These are phyloP conservation scores for Oreonectes daqikongensis DNA, from an alignment of 2,797 vertebrate genomes.

Conservation along the genomic window DNA sequence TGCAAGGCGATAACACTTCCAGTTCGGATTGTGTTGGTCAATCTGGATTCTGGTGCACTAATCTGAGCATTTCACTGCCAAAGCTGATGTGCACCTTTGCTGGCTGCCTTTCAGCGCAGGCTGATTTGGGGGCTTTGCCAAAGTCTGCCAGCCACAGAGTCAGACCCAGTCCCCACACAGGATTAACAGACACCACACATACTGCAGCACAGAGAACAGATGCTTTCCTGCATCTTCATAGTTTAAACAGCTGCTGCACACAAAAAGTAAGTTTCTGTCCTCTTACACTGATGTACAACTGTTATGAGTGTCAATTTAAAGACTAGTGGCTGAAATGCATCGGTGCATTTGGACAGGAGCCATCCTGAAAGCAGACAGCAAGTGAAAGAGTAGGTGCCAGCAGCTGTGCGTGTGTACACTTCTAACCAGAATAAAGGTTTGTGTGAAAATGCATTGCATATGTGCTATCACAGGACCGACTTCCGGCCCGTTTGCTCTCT, in stretches of 20 bases:
- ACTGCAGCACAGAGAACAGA: not conserved
- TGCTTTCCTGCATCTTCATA: not conserved
- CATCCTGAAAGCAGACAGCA: slow-evolving; percentile 8
- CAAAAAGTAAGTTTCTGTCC: slow-evolving; percentile 29
- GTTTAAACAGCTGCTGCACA: not conserved
- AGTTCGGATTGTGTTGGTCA: slow-evolving; percentile 7
- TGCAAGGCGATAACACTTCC: slow-evolving; percentile 25
- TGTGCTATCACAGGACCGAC: not conserved
- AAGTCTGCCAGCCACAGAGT: slow-evolving; percentile 16
- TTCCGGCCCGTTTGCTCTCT: not conserved
- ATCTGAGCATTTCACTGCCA: slow-evolving; percentile 40
- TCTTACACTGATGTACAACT: slow-evolving; percentile 7
- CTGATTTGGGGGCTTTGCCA: slow-evolving; percentile 7
- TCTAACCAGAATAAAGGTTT: not conserved
- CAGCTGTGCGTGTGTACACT: not conserved
- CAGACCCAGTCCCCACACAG: slow-evolving; percentile 15
- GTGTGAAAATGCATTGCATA: not conserved
- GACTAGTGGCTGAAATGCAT: slow-evolving; percentile 3
- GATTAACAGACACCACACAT: slow-evolving; percentile 30
- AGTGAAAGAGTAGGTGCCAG: not conserved
- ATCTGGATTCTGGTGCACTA: slow-evolving; percentile 29
- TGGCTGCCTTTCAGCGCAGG: slow-evolving; percentile 12
- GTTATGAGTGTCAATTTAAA: slow-evolving; percentile 14
- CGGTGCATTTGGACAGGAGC: not conserved
- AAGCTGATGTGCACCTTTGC: slow-evolving; percentile 35